Conservation (phyloP, 2,888 invertebrate species). For the Metacarcinus magister region DNA sequence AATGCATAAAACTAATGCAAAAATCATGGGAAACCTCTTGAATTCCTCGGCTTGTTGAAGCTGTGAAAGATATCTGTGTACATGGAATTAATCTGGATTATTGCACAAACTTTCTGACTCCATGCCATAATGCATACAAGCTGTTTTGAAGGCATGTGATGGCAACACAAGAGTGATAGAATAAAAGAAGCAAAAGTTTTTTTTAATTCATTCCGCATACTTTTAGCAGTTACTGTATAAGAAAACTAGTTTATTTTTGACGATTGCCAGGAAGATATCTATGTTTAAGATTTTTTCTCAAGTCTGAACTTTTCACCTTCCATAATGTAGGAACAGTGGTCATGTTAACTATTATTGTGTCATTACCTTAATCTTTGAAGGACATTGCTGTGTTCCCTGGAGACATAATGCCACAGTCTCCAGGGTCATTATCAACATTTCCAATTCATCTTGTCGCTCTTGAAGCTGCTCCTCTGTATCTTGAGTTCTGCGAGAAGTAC, state of each 20-base stretch:
- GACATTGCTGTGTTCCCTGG: slow-evolving; percentile 75
- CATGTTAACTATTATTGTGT: neutral
- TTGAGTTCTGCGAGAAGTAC: neutral
- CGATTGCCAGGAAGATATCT: too few species aligned
- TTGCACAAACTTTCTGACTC: too few species aligned
- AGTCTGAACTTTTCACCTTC: too few species aligned
- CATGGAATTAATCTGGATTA: too few species aligned
- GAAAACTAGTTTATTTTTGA: too few species aligned
- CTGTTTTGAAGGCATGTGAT: neutral
- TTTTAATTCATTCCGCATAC: too few species aligned
- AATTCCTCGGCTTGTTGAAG: too few species aligned
- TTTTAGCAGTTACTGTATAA: too few species aligned
- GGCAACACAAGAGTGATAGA: neutral
- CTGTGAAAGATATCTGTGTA: too few species aligned
- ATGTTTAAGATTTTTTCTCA: too few species aligned
- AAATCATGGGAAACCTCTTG: neutral
- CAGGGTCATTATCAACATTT: slow-evolving; percentile 69
- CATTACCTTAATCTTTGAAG: slow-evolving; percentile 75
- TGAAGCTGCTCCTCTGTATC: slow-evolving; percentile 70
- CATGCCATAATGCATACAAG: too few species aligned
- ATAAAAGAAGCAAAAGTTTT: too few species aligned
- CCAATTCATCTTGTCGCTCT: slow-evolving; percentile 74
- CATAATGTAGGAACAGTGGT: neutral
- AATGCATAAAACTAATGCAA: neutral
- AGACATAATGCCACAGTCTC: slow-evolving; percentile 70